A percentile compares a stretch with the other conserved stretches of the same genome.
These are phyloP conservation scores for Microtus oregoni DNA, from an alignment of 2,113 vertebrate genomes.

Conservation along the genomic window DNA sequence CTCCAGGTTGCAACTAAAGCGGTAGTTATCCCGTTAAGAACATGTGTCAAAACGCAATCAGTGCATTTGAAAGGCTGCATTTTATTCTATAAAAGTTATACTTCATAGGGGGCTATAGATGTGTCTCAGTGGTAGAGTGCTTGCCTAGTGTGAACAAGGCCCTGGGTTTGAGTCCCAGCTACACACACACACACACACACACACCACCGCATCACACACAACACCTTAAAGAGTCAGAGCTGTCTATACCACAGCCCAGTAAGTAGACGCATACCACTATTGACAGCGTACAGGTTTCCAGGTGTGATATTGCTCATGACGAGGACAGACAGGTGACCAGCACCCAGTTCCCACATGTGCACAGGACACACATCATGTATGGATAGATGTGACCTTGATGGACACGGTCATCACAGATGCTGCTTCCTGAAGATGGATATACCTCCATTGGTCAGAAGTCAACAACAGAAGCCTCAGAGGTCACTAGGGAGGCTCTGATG, in stretches of 20 bases:
- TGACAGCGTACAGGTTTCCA: neutral
- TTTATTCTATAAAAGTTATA: neutral
- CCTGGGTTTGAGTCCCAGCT: neutral
- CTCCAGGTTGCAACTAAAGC: neutral
- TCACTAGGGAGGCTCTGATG: neutral
- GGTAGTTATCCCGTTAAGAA: too few species aligned
- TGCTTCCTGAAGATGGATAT: too few species aligned
- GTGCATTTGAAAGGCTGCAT: neutral
- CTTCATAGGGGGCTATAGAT: neutral
- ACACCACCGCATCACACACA: neutral
- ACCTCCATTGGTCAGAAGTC: neutral
- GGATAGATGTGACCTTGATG: neutral
- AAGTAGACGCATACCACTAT: neutral
- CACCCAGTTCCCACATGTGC: neutral
- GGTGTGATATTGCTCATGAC: accelerated
- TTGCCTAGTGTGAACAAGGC: neutral
- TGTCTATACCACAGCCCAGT: accelerated
- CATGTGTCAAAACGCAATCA: neutral
- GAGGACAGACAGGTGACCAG: neutral
- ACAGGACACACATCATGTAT: too few species aligned
- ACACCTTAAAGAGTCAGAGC: neutral
- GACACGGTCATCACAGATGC: neutral
- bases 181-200: neutral
- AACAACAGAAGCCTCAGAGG: neutral
- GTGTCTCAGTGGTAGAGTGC: neutral